phyloP scores from a whole-genome alignment of 2,888 invertebrate species.

The Drosophila ustulata region DNA sequence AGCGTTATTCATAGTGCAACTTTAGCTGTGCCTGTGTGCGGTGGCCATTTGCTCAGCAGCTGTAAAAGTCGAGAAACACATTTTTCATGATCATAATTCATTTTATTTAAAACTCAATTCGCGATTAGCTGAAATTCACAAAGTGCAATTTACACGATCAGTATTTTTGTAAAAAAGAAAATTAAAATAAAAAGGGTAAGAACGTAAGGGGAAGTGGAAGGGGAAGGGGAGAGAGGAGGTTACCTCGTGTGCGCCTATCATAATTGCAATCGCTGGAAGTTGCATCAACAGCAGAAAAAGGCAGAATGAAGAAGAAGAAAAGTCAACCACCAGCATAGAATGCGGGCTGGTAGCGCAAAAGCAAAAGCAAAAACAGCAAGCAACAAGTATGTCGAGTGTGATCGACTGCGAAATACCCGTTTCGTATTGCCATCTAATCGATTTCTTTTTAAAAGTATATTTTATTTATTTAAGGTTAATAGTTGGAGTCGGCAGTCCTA shows the following conservation, averaged over 20 bases:
- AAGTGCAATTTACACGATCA: conserved; percentile 6
- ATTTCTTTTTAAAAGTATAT: no score
- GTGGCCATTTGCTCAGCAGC: conserved; percentile 11
- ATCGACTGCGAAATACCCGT: conserved; percentile 1
- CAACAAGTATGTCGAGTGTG: not conserved
- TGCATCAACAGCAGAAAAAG: conserved; percentile 74
- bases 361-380: conserved; percentile 36
- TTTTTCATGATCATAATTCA: not conserved
- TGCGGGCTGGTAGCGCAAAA: conserved; percentile 69
- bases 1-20: conserved; percentile 19
- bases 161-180: conserved; percentile 20
- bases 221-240: conserved; percentile 11
- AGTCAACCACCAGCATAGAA: conserved; percentile 84
- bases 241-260: conserved; percentile 52
- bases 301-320: conserved; percentile 63
- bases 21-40: conserved; percentile 14
- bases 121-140: not conserved
- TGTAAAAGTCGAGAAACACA: not conserved
- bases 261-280: conserved; percentile 63
- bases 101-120: not conserved
- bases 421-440: no score
- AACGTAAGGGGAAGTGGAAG: not conserved
- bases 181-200: not conserved
- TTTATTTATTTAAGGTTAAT: no score
- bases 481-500: no score